Evolutionary conservation across 2,113 vertebrate genomes (phyloP), one percentile per base, ranked within the genome.

Genomic region (Fulica atra): DNA sequence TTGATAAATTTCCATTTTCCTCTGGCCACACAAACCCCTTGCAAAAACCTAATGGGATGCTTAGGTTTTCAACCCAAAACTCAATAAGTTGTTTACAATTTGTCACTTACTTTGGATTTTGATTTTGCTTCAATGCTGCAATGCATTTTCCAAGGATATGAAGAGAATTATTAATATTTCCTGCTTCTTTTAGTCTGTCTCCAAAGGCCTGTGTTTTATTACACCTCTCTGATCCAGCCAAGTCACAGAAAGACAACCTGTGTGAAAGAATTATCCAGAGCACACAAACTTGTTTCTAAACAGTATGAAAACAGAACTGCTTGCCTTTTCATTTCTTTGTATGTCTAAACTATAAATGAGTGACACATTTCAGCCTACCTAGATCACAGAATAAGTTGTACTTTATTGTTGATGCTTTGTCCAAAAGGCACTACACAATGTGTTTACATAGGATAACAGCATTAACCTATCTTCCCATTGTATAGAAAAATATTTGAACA

Each of bases 61-160:
- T 61, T 79, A 36, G 13, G 11, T 13, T 71, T 92, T 89, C 79
- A 35, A 36, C 28, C 14, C 18, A 44, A 76, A 76, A 65, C 14
- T 57, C 17, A 6, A 9, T 20, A 54, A 10, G 13, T 28, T 88
- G 44, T 51, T 77, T 77, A 68, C 31, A 60, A 31, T 40, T 92
- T 73, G 8, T 69, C 59, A 97, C 97, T 89, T 98, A 99, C 98
- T 98, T 95, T 16, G 98, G 98, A 23, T 97, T 97, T 95, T 99
- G 98, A 94, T 97, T 98, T 97, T 98, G 98, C 48, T 99, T 98
- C 20, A 99, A 84, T 9, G 98, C 98, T 42, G 97, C 98, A 92
- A 99, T 99, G 89, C 99, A 99, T 86, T 99, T 99, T 53, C 99
- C 99, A 94, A 99, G 97, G 74, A 98, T 99, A 71, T 99, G 98